Percentiles rank a stretch among this genome's conserved stretches.
Conservation (phyloP, 2,797 vertebrate species). For the Pteropus rufus region DNA sequence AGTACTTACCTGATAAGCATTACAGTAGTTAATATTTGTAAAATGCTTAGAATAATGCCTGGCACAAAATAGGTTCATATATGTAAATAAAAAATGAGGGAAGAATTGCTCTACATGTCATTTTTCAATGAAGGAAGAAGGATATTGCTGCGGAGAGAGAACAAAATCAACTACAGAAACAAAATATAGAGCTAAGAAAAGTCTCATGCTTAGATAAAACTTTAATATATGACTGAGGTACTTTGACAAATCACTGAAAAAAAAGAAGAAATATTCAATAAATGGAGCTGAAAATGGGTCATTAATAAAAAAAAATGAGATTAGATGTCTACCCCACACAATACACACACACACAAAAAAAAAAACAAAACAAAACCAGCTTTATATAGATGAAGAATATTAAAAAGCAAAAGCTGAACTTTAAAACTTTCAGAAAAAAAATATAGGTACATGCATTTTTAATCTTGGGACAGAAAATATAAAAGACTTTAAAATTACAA, state of each 20-base stretch:
- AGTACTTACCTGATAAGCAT: not conserved
- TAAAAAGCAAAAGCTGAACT: not conserved
- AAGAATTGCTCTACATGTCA: not conserved
- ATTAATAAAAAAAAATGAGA: not conserved
- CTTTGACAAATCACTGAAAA: not conserved
- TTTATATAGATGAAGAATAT: not conserved
- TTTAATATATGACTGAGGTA: not conserved
- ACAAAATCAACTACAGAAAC: not conserved
- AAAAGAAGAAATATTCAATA: not conserved
- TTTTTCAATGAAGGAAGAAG: not conserved
- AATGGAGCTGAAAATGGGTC: not conserved
- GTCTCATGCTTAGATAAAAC: not conserved
- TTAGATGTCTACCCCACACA: not conserved
- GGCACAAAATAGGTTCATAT: not conserved
- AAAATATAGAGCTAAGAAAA: not conserved
- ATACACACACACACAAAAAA: not conserved
- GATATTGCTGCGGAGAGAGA: not conserved
- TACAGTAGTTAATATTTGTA: not conserved
- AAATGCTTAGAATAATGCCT: not conserved
- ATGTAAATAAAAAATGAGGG: not conserved
- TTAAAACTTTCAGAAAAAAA: not conserved
- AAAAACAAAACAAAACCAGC: not conserved
- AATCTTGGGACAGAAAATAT: not conserved
- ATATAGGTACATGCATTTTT: not conserved
- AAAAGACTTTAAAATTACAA: not conserved